Evolutionary conservation across 1,140 invertebrate species (phyloP).

Genomic region (Neotoxoptera formosana): DNA sequence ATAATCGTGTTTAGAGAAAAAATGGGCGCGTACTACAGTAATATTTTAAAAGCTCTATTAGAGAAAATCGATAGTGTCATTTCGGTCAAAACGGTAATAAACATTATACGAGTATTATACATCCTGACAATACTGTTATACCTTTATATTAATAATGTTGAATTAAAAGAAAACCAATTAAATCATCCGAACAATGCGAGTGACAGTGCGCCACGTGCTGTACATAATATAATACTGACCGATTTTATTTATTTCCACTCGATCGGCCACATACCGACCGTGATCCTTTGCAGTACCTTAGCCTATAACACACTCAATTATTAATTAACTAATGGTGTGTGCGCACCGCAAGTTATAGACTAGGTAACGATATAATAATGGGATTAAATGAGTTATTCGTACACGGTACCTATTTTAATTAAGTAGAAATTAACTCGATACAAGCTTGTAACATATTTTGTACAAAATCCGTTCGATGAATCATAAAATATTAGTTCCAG

Average conservation of each 20-base stretch:
- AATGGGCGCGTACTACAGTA: not conserved
- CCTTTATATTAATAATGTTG: not conserved
- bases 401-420: not conserved
- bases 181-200: not conserved
- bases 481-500: not conserved
- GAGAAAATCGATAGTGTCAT: not conserved
- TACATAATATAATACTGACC: not conserved
- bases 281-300: not conserved
- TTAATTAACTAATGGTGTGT: constrained; percentile 26
- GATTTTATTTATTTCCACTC: not conserved
- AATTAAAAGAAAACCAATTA: constrained; percentile 6
- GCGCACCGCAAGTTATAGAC: not conserved
- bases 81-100: not conserved
- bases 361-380: not conserved
- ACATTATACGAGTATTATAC: not conserved
- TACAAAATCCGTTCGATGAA: not conserved
- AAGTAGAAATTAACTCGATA: not conserved
- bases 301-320: not conserved
- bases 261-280: not conserved
- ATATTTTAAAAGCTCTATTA: not conserved
- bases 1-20: not conserved
- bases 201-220: not conserved
- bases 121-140: not conserved
- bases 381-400: not conserved
- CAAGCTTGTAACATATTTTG: not conserved